These are phyloP conservation scores for Drosophila mimetica DNA, from an alignment of 2,888 invertebrate species.

Conservation along the genomic window DNA sequence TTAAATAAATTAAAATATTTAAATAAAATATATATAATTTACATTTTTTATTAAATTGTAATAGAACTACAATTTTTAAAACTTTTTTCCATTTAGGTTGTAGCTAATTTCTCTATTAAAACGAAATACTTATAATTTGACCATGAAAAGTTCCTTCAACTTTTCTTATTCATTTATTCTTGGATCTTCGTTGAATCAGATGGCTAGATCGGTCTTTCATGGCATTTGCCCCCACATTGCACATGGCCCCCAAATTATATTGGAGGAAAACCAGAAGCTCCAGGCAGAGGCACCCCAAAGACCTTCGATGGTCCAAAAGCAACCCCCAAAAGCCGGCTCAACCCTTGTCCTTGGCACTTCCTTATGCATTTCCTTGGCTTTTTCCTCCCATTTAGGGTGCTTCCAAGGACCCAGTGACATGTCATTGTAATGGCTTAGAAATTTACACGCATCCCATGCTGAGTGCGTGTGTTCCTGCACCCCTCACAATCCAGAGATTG, in stretches of 20 bases:
- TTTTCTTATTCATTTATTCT: not conserved
- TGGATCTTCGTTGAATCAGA: not conserved
- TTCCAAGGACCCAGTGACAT: constrained; percentile 79
- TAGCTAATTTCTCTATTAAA: not conserved
- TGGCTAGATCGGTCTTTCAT: constrained; percentile 1
- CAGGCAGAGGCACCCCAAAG: constrained; percentile 31
- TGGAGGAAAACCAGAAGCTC: constrained; percentile 3
- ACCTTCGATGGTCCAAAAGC: constrained; percentile 29
- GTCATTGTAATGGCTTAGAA: constrained; percentile 76
- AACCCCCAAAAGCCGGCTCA: constrained; percentile 59
- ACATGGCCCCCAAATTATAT: constrained; percentile 17
- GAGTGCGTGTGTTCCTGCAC: constrained; percentile 48
- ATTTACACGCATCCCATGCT: constrained; percentile 74
- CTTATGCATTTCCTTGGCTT: constrained; percentile 40
- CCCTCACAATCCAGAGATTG: constrained; percentile 55
- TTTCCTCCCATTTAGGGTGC: constrained; percentile 66
- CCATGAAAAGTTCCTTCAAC: constrained; percentile 3
- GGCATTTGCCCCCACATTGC: not conserved
- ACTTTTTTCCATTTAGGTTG: not conserved
- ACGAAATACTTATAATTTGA: not conserved
- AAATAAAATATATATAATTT: no score
- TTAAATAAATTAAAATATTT: no score
- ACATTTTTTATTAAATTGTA: no score
- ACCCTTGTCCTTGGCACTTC: constrained; percentile 67
- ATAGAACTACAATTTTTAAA: no score